Evolutionary conservation across 2,113 vertebrate species (phyloP), one percentile per base, ranked within the genome.

Genomic region (Brachirus orientalis): DNA sequence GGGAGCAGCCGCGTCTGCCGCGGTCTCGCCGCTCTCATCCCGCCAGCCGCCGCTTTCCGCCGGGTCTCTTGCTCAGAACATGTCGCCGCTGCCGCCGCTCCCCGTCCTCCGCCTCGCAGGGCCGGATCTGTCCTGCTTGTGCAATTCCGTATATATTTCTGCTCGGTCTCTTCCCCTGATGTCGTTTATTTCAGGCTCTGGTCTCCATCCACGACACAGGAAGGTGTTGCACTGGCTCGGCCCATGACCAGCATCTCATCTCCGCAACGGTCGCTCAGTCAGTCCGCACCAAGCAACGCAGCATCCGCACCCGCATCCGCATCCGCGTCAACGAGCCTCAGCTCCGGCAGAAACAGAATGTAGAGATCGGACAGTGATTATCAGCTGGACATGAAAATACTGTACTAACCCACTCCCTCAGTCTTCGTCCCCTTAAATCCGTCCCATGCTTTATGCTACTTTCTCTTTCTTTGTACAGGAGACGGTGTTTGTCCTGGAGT

Each of bases 11-110:
- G 89, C 81, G 82, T 87, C 75, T 79, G 79, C 65, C 89, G 86
- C 72, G 84, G 82, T 88, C 83, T 89, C 76, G 75, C 79, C 64
- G 82, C 80, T 84, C 86, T 92, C 93, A 94, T 94, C 38, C 81
- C 87, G 72, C 75, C 87, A 55, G 58, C 50, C 58, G 69, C 63
- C 45, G 56, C 77, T 12, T 50, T 60, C 38, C 9, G 9, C 67
- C 64, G 70, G 75, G 51, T 36, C 54, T 46, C 61, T 45, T 57
- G 53, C 62, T 92, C 88, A 92, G 38, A 92, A 90, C 92, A 92
- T 91, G 67, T 43, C 85, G 36, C 52, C 41, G 10, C 35, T 37
- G 17, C 53, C 8, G 20, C 72, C 44, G 35, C 57, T 7, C 37
- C 48, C 28, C 10, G 11, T 11, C 19, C 20, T 20, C 10, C 19